Conservation (phyloP, 2,888 invertebrate genomes). For the Conistra vaccinii region DNA sequence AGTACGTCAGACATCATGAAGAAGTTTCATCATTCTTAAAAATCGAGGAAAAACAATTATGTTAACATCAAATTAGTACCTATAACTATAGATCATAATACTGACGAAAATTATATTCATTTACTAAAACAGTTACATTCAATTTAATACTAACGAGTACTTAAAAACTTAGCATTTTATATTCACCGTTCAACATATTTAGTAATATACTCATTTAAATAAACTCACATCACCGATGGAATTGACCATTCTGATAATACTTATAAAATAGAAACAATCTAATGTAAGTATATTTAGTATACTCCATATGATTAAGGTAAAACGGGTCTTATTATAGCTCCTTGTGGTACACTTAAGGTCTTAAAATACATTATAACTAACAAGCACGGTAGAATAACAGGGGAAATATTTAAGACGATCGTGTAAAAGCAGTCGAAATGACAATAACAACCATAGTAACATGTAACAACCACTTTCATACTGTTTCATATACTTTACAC, state of each 20-base stretch:
- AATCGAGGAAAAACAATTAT: slow-evolving; percentile 50
- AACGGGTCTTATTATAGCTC: slow-evolving; percentile 61
- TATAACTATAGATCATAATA: slow-evolving; percentile 57
- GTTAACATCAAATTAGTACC: slow-evolving; percentile 44
- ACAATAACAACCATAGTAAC: slow-evolving; percentile 81
- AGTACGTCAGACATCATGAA: slow-evolving; percentile 76
- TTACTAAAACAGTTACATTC: slow-evolving; percentile 22
- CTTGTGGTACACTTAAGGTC: slow-evolving; percentile 65
- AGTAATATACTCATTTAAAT: slow-evolving; percentile 11
- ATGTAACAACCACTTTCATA: slow-evolving; percentile 80
- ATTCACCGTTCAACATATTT: slow-evolving; percentile 7
- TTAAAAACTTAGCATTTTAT: slow-evolving; percentile 9
- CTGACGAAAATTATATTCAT: slow-evolving; percentile 53
- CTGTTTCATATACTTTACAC: slow-evolving; percentile 59
- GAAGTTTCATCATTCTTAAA: slow-evolving; percentile 54
- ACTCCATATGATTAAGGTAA: slow-evolving; percentile 46
- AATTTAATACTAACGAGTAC: slow-evolving; percentile 30
- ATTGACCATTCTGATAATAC: slow-evolving; percentile 23
- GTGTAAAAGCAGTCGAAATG: slow-evolving; percentile 81
- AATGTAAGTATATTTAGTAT: slow-evolving; percentile 17
- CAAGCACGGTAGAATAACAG: slow-evolving; percentile 76
- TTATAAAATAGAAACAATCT: slow-evolving; percentile 14
- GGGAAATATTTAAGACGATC: slow-evolving; percentile 74
- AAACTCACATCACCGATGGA: neutral
- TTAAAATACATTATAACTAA: slow-evolving; percentile 67